A percentile compares a stretch with the other conserved stretches of the same genome.
phyloP scores from a whole-genome alignment of 2,797 vertebrate species.

The Phoebastria nigripes region DNA sequence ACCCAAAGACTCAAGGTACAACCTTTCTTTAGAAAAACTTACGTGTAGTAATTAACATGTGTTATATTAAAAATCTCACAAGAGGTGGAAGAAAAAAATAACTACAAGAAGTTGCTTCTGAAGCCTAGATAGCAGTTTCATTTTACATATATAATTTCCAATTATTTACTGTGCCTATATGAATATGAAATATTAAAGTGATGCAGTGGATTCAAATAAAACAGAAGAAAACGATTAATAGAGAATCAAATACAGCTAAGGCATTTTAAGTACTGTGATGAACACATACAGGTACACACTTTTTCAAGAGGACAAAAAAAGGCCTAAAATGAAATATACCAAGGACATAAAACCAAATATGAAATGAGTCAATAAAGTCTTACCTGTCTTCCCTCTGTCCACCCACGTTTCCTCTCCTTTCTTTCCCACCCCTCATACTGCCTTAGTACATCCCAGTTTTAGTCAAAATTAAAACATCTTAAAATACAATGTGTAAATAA shows the following conservation, averaged over 20 bases:
- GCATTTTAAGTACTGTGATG: background rate
- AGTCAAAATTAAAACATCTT: background rate
- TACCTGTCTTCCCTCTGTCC: background rate
- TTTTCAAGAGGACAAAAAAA: background rate
- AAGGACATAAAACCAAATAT: background rate
- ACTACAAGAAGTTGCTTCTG: background rate
- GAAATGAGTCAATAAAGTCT: background rate
- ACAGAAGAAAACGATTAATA: background rate
- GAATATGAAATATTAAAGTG: background rate
- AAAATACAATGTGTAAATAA: background rate
- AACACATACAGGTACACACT: background rate
- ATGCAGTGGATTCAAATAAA: background rate
- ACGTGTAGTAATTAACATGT: background rate
- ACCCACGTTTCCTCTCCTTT: background rate
- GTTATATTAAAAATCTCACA: background rate
- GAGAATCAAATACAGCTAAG: background rate
- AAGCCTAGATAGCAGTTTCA: background rate
- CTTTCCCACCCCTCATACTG: background rate
- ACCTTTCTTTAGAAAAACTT: background rate
- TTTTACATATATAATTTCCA: background rate
- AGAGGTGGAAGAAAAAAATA: accelerated
- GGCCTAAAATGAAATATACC: background rate
- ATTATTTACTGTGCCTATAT: background rate
- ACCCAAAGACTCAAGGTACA: background rate
- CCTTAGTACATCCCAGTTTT: background rate